These are phyloP conservation scores for Podilymbus podiceps DNA, from an alignment of 2,113 vertebrate genomes.

Conservation along the genomic window DNA sequence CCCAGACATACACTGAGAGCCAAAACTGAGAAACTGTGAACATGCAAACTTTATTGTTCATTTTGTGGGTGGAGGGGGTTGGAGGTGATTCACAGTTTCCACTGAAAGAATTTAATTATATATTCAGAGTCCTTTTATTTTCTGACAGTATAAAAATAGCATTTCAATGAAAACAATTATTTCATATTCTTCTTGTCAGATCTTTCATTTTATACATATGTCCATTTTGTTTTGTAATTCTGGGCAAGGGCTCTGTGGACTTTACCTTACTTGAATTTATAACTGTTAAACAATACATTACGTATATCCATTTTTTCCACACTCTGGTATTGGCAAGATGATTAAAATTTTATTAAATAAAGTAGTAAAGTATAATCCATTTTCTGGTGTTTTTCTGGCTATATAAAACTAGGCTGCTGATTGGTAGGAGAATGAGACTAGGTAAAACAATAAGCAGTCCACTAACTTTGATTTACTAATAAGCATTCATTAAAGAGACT, in stretches of 20 bases:
- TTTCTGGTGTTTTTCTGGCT: not conserved
- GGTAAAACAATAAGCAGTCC: not conserved
- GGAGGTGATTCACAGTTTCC: not conserved
- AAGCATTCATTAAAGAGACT: not conserved
- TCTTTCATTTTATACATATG: not conserved
- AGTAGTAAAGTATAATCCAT: not conserved
- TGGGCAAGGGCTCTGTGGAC: not conserved
- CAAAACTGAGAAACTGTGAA: not conserved
- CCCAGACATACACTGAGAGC: not conserved
- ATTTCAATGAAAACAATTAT: not conserved
- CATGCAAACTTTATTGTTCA: not conserved
- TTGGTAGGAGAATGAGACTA: not conserved
- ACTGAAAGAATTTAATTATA: not conserved
- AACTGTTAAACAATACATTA: not conserved
- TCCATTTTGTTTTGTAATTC: not conserved
- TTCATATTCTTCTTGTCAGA: not conserved
- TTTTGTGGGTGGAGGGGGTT: not conserved
- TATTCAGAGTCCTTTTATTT: not conserved
- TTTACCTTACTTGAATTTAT: not conserved
- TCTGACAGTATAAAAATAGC: not conserved
- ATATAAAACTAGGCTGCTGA: not conserved
- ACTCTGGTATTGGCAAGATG: not conserved
- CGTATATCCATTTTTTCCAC: not conserved
- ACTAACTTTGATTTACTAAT: not conserved
- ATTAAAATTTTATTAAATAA: not conserved